Conservation (phyloP, 2,797 vertebrate species). For the Acanthiza pusilla region DNA sequence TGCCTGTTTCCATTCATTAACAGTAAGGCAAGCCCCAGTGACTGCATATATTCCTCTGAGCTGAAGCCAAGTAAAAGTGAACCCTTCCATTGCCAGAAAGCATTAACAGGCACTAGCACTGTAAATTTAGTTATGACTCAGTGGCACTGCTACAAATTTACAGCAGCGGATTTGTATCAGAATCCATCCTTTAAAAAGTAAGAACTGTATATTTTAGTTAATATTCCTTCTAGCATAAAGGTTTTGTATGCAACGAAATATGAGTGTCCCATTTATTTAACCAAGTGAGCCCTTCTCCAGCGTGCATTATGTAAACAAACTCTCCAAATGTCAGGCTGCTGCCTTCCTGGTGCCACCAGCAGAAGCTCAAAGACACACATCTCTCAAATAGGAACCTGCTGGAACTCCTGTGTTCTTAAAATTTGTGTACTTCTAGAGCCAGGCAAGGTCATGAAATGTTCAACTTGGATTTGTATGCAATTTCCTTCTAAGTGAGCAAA, state of each 20-base stretch:
- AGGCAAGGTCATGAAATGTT: neutral
- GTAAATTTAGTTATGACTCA: neutral
- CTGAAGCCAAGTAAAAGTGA: neutral
- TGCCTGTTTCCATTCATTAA: neutral
- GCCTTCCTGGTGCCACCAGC: neutral
- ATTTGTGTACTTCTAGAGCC: neutral
- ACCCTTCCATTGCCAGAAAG: neutral
- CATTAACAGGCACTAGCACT: neutral
- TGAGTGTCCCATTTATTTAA: neutral
- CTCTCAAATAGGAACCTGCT: neutral
- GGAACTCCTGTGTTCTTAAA: neutral
- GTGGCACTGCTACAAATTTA: neutral
- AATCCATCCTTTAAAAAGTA: neutral
- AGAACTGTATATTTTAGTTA: neutral
- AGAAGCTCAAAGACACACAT: neutral
- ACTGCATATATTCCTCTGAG: neutral
- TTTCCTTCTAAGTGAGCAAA: slow-evolving; percentile 4
- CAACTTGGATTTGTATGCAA: neutral
- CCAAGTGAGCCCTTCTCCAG: neutral
- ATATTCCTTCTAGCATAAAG: neutral
- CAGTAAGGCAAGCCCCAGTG: neutral
- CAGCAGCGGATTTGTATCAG: neutral
- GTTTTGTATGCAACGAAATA: neutral
- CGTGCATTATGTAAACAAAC: neutral
- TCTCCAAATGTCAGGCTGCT: neutral